Percentiles rank a stretch among this genome's conserved stretches.
phyloP scores from a whole-genome alignment of 2,888 invertebrate genomes.

The Rhagonycha fulva region DNA sequence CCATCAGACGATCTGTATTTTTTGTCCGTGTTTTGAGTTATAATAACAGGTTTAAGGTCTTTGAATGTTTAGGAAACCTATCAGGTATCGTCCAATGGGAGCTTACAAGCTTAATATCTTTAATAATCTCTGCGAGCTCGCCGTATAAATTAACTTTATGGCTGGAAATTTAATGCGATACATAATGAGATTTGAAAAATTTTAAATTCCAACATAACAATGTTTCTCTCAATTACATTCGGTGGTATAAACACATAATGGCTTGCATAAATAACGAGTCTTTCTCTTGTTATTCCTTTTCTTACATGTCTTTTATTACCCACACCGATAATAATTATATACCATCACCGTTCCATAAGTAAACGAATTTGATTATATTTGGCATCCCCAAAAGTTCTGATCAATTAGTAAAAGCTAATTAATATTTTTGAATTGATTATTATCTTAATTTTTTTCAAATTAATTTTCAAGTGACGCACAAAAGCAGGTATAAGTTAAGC shows the following conservation, averaged over 20 bases:
- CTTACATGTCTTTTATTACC: slow-evolving; percentile 8
- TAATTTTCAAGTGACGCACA: not conserved
- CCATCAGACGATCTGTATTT: slow-evolving; percentile 37
- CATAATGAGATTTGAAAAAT: slow-evolving; percentile 51
- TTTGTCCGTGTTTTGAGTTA: slow-evolving; percentile 47
- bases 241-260: slow-evolving; percentile 20
- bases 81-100: slow-evolving; percentile 41
- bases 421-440: not conserved
- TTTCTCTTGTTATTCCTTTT: slow-evolving; percentile 8
- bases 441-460: not conserved
- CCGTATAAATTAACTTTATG: slow-evolving; percentile 51
- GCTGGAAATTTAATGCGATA: slow-evolving; percentile 50
- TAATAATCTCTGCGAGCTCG: slow-evolving; percentile 47
- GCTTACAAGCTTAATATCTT: slow-evolving; percentile 47
- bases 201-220: slow-evolving; percentile 47
- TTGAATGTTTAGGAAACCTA: slow-evolving; percentile 42
- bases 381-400: not conserved
- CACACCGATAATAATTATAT: not conserved
- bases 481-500: not conserved
- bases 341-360: not conserved
- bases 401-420: not conserved
- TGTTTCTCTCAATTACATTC: slow-evolving; percentile 39
- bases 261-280: slow-evolving; percentile 13
- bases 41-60: slow-evolving; percentile 49
- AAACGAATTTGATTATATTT: not conserved